Conservation (phyloP, 2,113 vertebrate genomes). For the Sinocyclocheilus maitianheensis region DNA sequence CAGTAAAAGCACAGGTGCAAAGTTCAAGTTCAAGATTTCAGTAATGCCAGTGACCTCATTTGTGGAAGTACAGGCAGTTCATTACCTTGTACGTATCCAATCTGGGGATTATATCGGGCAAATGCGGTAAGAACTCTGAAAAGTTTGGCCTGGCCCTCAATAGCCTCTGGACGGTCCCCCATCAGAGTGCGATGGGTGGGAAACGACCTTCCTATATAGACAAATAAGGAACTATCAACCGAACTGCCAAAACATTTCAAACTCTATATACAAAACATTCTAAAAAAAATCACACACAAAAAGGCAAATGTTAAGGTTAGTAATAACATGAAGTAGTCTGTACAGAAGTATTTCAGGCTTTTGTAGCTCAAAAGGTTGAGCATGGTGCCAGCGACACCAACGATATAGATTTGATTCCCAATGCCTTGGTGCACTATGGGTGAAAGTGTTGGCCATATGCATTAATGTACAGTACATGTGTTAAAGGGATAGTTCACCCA, state of each 20-base stretch:
- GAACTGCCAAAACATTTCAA: not conserved
- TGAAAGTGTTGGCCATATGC: not conserved
- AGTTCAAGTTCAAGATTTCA: constrained; percentile 3
- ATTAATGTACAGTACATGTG: no score
- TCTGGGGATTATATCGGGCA: constrained; percentile 69
- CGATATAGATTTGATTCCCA: not conserved
- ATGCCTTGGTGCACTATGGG: not conserved
- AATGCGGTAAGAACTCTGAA: constrained; percentile 74
- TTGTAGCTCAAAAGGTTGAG: not conserved
- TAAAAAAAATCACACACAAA: not conserved
- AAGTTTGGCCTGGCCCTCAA: constrained; percentile 77
- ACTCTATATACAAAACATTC: not conserved
- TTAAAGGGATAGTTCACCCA: no score
- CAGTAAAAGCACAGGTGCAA: not conserved
- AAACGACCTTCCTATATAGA: constrained; percentile 70
- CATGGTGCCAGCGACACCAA: not conserved
- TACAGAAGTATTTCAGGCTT: not conserved
- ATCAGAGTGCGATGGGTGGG: constrained; percentile 76
- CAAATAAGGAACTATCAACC: not conserved
- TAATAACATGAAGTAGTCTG: not conserved
- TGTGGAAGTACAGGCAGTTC: not conserved
- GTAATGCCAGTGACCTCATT: not conserved
- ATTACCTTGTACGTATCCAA: constrained; percentile 77
- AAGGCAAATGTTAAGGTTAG: not conserved
- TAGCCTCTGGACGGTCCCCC: constrained; percentile 75